phyloP scores from a whole-genome alignment of 2,113 vertebrate genomes.

The Tamias sibiricus region DNA sequence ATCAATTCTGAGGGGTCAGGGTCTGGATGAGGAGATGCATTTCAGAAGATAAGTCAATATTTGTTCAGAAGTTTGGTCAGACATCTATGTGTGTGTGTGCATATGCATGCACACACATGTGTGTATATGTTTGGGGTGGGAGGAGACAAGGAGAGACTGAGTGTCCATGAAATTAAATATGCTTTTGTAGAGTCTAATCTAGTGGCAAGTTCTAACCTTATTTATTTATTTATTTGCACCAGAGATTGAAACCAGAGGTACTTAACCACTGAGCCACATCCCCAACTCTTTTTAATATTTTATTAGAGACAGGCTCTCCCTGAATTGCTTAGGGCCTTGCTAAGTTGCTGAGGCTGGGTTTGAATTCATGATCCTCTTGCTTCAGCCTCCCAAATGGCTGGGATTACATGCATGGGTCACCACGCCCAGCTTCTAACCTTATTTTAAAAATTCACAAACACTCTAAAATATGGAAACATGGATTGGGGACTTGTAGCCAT shows the following conservation, averaged over 20 bases:
- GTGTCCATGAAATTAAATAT: background rate
- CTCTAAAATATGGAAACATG: background rate
- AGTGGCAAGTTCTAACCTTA: background rate
- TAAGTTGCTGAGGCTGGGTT: too few relatives aligned
- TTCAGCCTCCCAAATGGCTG: too few relatives aligned
- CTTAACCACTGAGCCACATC: too few relatives aligned
- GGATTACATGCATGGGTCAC: too few relatives aligned
- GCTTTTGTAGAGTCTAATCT: background rate
- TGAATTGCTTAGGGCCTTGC: too few relatives aligned
- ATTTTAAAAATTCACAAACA: background rate
- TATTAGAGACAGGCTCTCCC: too few relatives aligned
- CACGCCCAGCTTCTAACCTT: background rate
- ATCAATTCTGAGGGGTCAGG: background rate
- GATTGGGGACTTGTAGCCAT: background rate
- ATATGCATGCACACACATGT: too few relatives aligned
- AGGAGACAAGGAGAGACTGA: background rate
- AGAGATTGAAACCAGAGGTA: too few relatives aligned
- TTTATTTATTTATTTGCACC: background rate
- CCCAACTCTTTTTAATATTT: too few relatives aligned
- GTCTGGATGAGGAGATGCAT: background rate
- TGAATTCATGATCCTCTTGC: too few relatives aligned
- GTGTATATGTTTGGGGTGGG: background rate
- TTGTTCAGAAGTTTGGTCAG: background rate
- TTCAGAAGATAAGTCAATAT: background rate
- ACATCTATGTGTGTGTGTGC: background rate